Evolutionary conservation across 2,888 invertebrate species (phyloP), one percentile per base, ranked within the genome.

Genomic region (Plagodis dolabraria): DNA sequence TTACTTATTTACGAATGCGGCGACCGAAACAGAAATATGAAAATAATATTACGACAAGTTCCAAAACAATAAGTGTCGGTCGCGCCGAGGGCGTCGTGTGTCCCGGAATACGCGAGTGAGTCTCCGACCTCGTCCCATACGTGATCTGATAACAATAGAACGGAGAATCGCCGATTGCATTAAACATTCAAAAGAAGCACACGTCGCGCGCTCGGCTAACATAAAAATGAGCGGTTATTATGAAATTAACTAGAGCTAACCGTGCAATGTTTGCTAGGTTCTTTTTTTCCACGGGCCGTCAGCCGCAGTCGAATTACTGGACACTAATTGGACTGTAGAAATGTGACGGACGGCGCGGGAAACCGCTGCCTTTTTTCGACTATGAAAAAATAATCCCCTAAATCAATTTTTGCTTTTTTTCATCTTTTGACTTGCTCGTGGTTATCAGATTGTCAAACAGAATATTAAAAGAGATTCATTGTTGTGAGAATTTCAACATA

Each of bases 191-290:
- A 68, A 62, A 75, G 72, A 65, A 80, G 75, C 82, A 82, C 82
- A 86, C 84, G 81, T 84, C 83, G 79, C 79, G 70, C 67, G 68
- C 81, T 74, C 83, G 79, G 67, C 84, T 85, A 81, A 89, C 87
- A 87, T 90, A 92, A 92, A 93, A 93, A 92, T 92, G 87, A 89
- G 85, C 85, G 83, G 83, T 86, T 92, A 87, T 93, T 91, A 92
- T 89, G 90, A 88, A 92, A 93, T 92, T 92, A 92, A 83, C 85
- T 80, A 77, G 80, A 82, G 82, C 80, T 82, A 83, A 80, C 84
- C 83, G 82, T 79, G 76, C 76, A 73, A 74, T 77, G 82, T 80
- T 79, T 79, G 82, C 80, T 82, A 72, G 72, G 72, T 83, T 86
- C 89, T 89, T 91, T 89, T 88, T 77, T 79, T 78, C 80, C 80